phyloP scores from a whole-genome alignment of 2,797 vertebrate genomes.

The Thamnophis elegans region DNA sequence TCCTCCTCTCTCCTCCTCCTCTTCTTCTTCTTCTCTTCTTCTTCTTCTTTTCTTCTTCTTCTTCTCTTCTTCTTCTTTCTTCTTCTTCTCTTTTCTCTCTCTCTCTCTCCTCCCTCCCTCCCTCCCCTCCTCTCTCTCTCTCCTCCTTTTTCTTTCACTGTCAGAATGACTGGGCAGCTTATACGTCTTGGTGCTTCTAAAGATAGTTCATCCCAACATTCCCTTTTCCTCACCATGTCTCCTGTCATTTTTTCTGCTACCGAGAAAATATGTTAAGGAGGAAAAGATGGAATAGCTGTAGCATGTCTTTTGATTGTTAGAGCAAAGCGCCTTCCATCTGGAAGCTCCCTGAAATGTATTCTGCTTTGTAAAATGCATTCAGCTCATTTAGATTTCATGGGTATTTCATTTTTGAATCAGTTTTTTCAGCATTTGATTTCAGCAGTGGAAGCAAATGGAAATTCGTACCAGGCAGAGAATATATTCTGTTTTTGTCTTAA shows the following conservation, averaged over 20 bases:
- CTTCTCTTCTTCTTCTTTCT: no score
- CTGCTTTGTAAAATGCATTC: neutral
- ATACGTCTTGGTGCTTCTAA: neutral
- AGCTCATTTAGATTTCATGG: neutral
- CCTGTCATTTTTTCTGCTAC: neutral
- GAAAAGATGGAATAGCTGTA: neutral
- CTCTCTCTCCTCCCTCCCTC: no score
- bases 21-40: no score
- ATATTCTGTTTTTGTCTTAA: neutral
- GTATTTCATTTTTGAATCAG: slow-evolving; percentile 1
- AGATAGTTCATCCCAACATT: neutral
- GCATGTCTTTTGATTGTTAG: neutral
- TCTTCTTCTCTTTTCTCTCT: no score
- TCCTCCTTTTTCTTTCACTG: neutral
- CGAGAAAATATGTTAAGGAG: neutral
- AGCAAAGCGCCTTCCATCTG: neutral
- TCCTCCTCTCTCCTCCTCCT: no score
- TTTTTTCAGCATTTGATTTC: neutral
- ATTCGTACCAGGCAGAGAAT: neutral
- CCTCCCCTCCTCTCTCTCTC: neutral
- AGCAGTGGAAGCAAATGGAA: neutral
- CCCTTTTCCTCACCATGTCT: neutral
- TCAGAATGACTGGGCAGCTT: neutral
- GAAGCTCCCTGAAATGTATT: neutral
- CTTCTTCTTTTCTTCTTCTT: no score